Evolutionary conservation across 2,113 vertebrate genomes (phyloP), one percentile per base, ranked within the genome.

Genomic region (Oceanites oceanicus): DNA sequence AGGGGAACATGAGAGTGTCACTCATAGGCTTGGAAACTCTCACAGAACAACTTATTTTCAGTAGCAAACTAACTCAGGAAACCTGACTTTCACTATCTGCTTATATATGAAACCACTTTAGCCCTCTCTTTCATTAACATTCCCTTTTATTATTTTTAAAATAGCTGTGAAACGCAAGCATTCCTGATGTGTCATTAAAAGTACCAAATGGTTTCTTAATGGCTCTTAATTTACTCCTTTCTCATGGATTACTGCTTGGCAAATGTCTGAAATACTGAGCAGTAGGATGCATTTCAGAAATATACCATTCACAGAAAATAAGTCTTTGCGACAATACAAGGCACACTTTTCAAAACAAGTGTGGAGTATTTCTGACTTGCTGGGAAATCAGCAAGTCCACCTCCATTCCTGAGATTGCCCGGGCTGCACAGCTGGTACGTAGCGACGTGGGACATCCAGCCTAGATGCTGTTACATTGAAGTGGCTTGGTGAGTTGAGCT

Each of bases 281-380:
- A n/a, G 38, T 29, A 67, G 22, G 32, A 91, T 65, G 83, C n/a
- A 29, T 80, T 95, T 96, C 58, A 80, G 68, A 90, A 77, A 34
- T 53, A 53, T 1, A 52, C 59, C 20, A 22, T 38, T 80, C 40
- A 75, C 25, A 32, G 78, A 53, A 92, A 90, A 63, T 7, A 4
- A 66, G 6, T 40, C 13, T 49, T 61, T 30, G 42, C 2, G 8
- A 87, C 56, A 89, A 32, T 15, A 71, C 0, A 0, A 89, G 47
- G 56, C 27, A 78, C 14, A 15, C 5, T 71, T 75, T 74, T 65
- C 45, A 85, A 67, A 92, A 53, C 15, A 47, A 82, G 25, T 11
- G 13, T 52, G 36, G 67, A 70, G 22, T 50, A 62, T 63, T 77
- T 86, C 68, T 30, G 68, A 50, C 55, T 79, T 73, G 42, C 59